Evolutionary conservation across 2,113 vertebrate genomes (phyloP).

Genomic region (Ictalurus furcatus): DNA sequence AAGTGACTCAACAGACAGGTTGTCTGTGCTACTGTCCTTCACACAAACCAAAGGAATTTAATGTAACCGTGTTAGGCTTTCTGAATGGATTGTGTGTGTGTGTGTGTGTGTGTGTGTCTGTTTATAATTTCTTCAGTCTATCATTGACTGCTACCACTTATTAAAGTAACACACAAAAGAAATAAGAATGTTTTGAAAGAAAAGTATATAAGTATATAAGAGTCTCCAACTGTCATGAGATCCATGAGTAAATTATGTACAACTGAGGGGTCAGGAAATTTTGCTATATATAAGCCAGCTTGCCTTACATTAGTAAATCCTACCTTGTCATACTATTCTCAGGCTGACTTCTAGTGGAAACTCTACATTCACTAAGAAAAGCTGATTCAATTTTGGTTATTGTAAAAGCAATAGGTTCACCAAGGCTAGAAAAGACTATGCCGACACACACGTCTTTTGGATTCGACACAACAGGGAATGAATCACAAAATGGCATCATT

Average conservation of each 20-base stretch:
- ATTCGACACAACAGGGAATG: slow-evolving; percentile 50
- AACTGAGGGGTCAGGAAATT: slow-evolving; percentile 23
- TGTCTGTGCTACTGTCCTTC: slow-evolving; percentile 60
- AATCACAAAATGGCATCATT: slow-evolving; percentile 62
- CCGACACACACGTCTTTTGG: slow-evolving; percentile 16
- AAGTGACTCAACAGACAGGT: slow-evolving; percentile 56
- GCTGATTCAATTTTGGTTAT: slow-evolving; percentile 15
- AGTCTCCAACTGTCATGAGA: not conserved
- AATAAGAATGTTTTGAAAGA: not conserved
- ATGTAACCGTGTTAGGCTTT: slow-evolving; percentile 66
- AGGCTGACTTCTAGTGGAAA: slow-evolving; percentile 16
- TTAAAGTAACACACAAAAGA: not conserved
- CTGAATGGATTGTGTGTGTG: slow-evolving; percentile 47
- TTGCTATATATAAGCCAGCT: slow-evolving; percentile 14
- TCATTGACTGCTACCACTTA: not conserved
- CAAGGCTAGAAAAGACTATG: slow-evolving; percentile 1
- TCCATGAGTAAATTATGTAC: not conserved
- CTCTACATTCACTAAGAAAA: not conserved
- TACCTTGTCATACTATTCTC: slow-evolving; percentile 10
- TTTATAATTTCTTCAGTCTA: not conserved
- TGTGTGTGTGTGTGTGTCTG: slow-evolving; percentile 5
- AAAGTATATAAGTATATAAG: not conserved
- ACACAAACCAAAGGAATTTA: slow-evolving; percentile 70
- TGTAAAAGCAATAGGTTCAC: not conserved
- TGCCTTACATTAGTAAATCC: slow-evolving; percentile 21